Evolutionary conservation across 1,140 invertebrate species (phyloP).

Genomic region (Tetranychus urticae): DNA sequence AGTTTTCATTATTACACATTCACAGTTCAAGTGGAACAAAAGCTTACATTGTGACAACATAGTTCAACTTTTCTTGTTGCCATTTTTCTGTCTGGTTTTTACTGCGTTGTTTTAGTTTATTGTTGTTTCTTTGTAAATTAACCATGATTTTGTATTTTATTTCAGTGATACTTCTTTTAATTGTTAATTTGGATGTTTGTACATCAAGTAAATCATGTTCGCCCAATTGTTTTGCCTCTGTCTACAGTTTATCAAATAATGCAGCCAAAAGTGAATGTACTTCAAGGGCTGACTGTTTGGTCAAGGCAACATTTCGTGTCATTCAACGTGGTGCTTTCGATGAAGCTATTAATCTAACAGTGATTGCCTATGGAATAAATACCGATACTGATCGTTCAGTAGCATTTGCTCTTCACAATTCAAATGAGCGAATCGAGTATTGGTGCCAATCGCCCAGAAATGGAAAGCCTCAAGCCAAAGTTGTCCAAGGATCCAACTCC

Average conservation of each 20-base stretch:
- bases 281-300: neutral
- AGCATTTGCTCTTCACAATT: neutral
- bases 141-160: too few relatives aligned
- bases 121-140: too few relatives aligned
- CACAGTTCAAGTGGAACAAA: too few relatives aligned
- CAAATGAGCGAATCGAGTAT: neutral
- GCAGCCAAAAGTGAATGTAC: neutral
- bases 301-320: neutral
- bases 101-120: too few relatives aligned
- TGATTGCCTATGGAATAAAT: neutral
- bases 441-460: neutral
- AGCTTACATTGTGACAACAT: too few relatives aligned
- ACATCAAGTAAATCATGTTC: neutral
- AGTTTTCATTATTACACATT: too few relatives aligned
- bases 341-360: neutral
- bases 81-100: too few relatives aligned
- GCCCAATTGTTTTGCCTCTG: neutral
- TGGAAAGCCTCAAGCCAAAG: neutral
- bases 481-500: neutral
- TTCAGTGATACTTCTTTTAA: too few relatives aligned
- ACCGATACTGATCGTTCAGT: neutral
- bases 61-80: too few relatives aligned
- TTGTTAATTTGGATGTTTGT: too few relatives aligned
- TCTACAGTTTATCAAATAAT: neutral
- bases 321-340: neutral